phyloP scores from a whole-genome alignment of 2,888 invertebrate species.

The Helicoverpa assulta region DNA sequence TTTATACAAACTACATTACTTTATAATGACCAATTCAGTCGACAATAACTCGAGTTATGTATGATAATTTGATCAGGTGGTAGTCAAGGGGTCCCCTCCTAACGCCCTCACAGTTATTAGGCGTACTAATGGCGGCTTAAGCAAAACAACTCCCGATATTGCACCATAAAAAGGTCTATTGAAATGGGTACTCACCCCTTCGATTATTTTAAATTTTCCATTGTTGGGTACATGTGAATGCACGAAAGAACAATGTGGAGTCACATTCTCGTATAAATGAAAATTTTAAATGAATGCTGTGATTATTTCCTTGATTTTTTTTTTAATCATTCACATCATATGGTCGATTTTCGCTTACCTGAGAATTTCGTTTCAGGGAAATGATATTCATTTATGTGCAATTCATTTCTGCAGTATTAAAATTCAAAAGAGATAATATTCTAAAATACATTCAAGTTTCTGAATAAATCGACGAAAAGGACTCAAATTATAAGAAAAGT shows the following conservation, averaged over 20 bases:
- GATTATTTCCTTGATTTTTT: slow-evolving; percentile 40
- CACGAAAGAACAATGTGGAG: slow-evolving; percentile 69
- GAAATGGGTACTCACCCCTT: slow-evolving; percentile 79
- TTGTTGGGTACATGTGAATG: slow-evolving; percentile 73
- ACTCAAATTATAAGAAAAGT: too few relatives aligned
- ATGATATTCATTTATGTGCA: slow-evolving; percentile 6
- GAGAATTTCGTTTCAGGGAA: background rate
- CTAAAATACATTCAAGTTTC: too few relatives aligned
- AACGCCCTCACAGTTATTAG: slow-evolving; percentile 79
- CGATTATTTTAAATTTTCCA: slow-evolving; percentile 81
- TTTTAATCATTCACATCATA: slow-evolving; percentile 3
- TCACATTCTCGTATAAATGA: slow-evolving; percentile 56
- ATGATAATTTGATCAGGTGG: slow-evolving; percentile 85
- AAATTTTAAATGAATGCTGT: slow-evolving; percentile 49
- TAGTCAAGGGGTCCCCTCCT: slow-evolving; percentile 62
- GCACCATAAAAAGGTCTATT: slow-evolving; percentile 82
- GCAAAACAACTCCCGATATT: slow-evolving; percentile 81
- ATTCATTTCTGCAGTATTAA: slow-evolving; percentile 5
- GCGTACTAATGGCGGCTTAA: slow-evolving; percentile 82
- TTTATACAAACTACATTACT: slow-evolving; percentile 87
- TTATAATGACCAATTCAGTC: slow-evolving; percentile 82
- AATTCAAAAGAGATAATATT: too few relatives aligned
- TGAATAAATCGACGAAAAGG: too few relatives aligned
- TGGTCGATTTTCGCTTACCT: slow-evolving; percentile 16
- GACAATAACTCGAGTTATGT: slow-evolving; percentile 79